Conservation (phyloP, 2,113 vertebrate genomes). For the Macroglossus sobrinus region DNA sequence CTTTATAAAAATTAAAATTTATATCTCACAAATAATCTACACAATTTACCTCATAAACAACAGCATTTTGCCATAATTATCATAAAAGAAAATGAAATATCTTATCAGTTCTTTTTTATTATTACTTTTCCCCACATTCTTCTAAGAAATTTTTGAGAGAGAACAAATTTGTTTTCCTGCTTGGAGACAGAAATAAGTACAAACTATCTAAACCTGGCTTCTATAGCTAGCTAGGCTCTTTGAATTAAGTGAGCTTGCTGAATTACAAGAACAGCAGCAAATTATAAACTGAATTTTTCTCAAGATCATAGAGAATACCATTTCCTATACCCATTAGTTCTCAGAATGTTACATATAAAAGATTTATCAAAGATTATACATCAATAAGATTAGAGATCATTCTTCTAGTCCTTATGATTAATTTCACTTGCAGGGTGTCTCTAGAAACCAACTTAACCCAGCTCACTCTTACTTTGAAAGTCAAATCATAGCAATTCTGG, state of each 20-base stretch:
- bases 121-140: background rate
- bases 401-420: background rate
- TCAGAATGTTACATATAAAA: background rate
- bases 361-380: background rate
- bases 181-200: background rate
- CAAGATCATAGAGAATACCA: background rate
- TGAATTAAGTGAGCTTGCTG: background rate
- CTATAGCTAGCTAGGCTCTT: background rate
- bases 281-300: background rate
- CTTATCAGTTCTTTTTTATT: background rate
- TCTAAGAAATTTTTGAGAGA: background rate
- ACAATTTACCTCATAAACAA: background rate
- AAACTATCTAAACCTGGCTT: background rate
- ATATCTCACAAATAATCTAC: background rate
- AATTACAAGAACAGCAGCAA: background rate
- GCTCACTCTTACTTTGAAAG: background rate
- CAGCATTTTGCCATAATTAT: background rate
- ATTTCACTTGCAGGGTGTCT: background rate
- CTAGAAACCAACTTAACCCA: background rate
- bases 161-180: background rate
- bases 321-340: background rate
- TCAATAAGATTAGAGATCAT: background rate
- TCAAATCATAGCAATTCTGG: background rate
- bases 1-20: background rate
- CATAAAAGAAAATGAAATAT: constrained; percentile 28